A percentile compares a stretch with the other conserved stretches of the same genome.
These are phyloP conservation scores for Pan paniscus DNA, from an alignment of 2,113 vertebrate genomes.

Conservation along the genomic window DNA sequence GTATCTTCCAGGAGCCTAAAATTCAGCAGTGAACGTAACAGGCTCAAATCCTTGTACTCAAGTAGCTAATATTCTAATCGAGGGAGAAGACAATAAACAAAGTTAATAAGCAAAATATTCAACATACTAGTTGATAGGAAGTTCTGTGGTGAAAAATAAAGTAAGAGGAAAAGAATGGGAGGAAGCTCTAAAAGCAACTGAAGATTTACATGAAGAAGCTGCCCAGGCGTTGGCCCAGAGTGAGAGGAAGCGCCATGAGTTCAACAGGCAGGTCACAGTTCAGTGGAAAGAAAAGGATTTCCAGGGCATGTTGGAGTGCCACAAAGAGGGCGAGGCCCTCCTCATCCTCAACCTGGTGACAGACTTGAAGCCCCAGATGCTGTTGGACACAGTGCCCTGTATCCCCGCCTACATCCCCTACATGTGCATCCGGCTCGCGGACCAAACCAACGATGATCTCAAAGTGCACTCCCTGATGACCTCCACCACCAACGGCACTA, in stretches of 20 bases:
- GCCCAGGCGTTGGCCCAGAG: conserved; percentile 71
- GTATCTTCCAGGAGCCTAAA: too few relatives aligned
- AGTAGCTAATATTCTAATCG: too few relatives aligned
- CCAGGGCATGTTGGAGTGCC: conserved; percentile 96
- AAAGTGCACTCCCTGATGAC: conserved; percentile 96
- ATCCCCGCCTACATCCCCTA: conserved; percentile 96
- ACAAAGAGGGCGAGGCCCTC: conserved; percentile 92
- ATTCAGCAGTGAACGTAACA: too few relatives aligned
- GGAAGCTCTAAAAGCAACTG: conserved; percentile 94
- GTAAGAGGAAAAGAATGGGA: conserved; percentile 92
- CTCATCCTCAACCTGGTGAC: conserved; percentile 90
- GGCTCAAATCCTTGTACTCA: too few relatives aligned
- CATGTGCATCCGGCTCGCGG: conserved; percentile 96
- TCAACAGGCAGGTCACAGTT: conserved; percentile 89
- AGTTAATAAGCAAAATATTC: not conserved
- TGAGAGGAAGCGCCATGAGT: conserved; percentile 76
- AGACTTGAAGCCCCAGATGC: conserved; percentile 90
- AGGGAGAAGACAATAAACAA: too few relatives aligned
- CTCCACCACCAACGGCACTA: conserved; percentile 81
- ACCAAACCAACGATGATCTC: conserved; percentile 94
- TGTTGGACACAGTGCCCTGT: conserved; percentile 92
- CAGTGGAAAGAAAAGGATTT: conserved; percentile 98
- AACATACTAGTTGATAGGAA: not conserved
- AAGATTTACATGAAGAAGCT: conserved; percentile 95
- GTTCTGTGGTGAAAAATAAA: not conserved